Evolutionary conservation across 2,797 vertebrate genomes (phyloP), one percentile per base, ranked within the genome.

Genomic region (Channallabes apus): DNA sequence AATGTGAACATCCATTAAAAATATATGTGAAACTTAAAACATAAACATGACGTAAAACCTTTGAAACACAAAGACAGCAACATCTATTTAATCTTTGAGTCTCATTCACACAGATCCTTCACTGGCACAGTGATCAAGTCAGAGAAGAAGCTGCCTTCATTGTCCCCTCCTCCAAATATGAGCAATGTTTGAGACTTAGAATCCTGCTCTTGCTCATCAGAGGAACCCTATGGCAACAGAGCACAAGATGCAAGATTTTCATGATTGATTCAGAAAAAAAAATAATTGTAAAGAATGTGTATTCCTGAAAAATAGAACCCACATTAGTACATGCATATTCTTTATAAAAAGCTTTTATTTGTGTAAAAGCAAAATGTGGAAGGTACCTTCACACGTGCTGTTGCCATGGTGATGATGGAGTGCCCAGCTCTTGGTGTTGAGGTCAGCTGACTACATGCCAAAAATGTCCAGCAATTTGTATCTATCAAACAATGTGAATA

Each of bases 91-190:
- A 65, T 27, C 17, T 3, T 4, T 1, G 35, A 62, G 41, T 87
- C 85, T 87, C 89, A 84, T 89, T 46, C 83, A 76, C 87, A 82
- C 85, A 95, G 84, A 6, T 95, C 93, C 18, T 94, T 90, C 65
- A 95, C 90, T 6, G 89, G 20, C 18, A 96, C 87, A 0, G 92
- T 92, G 4, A 90, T 92, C 87, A 96, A 89, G 89, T 96, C 95
- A 0, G 91, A 94, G 91, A 94, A 96, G 89, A 96, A 96, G 69
- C 90, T 91, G 9, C 95, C 94, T 90, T 96, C 95, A 22, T 96
- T 96, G 91, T 96, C 94, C 8, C 96, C 95, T 6, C 95, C 96
- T 69, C 95, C 95, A 14, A 96, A 96, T 87, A 96, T 92, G 81
- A 96, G 87, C 86, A 96, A 87, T 24, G 88, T 92, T 65, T 84